Base-by-base conservation (phyloP, 2,888 invertebrate species). In the Quadriops clusia region DNA sequence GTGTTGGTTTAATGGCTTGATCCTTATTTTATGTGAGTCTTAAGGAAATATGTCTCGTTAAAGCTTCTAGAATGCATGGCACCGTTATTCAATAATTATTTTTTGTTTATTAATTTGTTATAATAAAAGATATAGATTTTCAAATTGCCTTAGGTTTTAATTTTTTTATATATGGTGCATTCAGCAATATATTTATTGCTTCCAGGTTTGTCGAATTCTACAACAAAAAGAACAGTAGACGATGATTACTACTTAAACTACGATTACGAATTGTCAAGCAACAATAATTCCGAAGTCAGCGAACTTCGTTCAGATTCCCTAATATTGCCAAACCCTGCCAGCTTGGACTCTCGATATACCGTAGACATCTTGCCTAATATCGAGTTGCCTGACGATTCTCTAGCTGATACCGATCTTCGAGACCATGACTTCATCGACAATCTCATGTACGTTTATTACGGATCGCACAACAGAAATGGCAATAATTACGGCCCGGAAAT, bases 371-470 rank as follows among this genome's bases (percentile, higher is more conserved):
- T 60, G 4, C 53, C 61, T 2, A 68, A 72, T 27, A 51, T 68
- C 3, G 70, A 71, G 23, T 43, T 75, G 3, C 74, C 74, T 0
- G 74, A 74, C 36, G 72, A 74, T 46, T 72, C 74, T 1, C 50
- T 76, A 20, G 73, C 74, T 1, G 75, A 76, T 44, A 67, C 68
- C 0, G 77, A 77, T 50, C 58, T 78, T 3, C 70, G 71, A 41
- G 77, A 77, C 40, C 76, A 77, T 45, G 76, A 77, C 44, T 70
- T 75, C 21, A 80, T 80, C 29, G 78, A 79, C 47, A 77, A 77
- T 47, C 71, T 79, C 25, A 77, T 77, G 52, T 79, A 78, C 48
- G 65, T 78, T 20, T 78, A 79, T 44, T 77, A 77, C 63, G 72
- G 64, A 52, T 70, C 58, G 51, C 69, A 52, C 56, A 64, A 40